These are phyloP conservation scores for Anguilla rostrata DNA, from an alignment of 2,113 vertebrate species.

Conservation along the genomic window DNA sequence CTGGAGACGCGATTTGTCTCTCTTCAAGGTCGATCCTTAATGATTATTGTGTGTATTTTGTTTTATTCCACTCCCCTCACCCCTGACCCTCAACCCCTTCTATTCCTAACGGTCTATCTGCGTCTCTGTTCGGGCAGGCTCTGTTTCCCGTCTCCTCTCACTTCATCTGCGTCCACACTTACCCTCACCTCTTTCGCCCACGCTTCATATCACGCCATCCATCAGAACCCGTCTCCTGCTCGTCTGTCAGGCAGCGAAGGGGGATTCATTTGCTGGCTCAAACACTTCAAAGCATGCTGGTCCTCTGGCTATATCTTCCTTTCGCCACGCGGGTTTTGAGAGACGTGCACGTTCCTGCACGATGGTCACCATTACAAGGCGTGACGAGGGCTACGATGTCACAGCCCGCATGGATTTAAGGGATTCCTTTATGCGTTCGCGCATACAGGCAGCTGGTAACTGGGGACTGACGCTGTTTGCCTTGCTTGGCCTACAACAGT, in stretches of 20 bases:
- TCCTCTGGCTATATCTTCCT: neutral
- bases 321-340: neutral
- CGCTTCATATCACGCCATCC: neutral
- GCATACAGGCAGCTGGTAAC: neutral
- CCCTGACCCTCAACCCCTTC: neutral
- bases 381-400: neutral
- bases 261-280: neutral
- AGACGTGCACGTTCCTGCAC: neutral
- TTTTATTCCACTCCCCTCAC: neutral
- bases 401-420: neutral
- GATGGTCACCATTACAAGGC: neutral
- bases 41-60: neutral
- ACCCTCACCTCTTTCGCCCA: neutral
- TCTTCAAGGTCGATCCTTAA: neutral
- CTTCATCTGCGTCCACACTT: neutral
- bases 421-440: neutral
- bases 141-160: neutral
- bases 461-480: neutral
- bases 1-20: constrained; percentile 7
- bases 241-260: neutral
- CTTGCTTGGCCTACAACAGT: neutral
- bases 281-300: neutral
- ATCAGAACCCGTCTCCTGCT: neutral
- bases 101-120: neutral
- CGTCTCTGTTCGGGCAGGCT: neutral